Evolutionary conservation across 2,113 vertebrate species (phyloP), one percentile per base, ranked within the genome.

Genomic region (Hepsetus odoe): DNA sequence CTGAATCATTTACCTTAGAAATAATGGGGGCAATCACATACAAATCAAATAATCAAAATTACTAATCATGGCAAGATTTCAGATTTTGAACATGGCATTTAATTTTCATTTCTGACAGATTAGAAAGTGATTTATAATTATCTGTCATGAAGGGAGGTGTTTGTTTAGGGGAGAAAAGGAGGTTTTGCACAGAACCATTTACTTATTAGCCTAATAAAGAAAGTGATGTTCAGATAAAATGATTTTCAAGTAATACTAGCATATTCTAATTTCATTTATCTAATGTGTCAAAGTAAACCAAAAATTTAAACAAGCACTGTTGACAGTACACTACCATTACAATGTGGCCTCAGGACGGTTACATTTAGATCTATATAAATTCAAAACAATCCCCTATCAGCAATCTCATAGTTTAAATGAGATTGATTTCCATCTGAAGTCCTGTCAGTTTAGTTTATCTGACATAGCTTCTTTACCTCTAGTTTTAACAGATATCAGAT

Each of bases 211-310:
- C 26, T 28, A 32, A n/a, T n/a, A n/a, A n/a, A 14, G 22, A 28
- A 55, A 24, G 64, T 58, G 16, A 67, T 76, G 10, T 40, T 40
- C 9, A n/a, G 16, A 77, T n/a, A n/a, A n/a, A n/a, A n/a, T n/a
- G n/a, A n/a, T n/a, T n/a, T n/a, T n/a, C n/a, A n/a, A n/a, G n/a
- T n/a, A n/a, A n/a, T n/a, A n/a, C n/a, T n/a, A n/a, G n/a, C n/a
- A n/a, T n/a, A n/a, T n/a, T n/a, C n/a, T n/a, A n/a, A 8, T 12
- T 2, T 9, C 4, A n/a, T 24, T 55, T 55, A 24, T 13, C 20
- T 2, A 20, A 24, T n/a, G 0, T 7, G 24, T 22, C 51, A 55
- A 55, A 55, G 49, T 24, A 0, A 55, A 24, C 51, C n/a, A n/a
- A n/a, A n/a, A n/a, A n/a, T n/a, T n/a, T n/a, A n/a, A n/a, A 18